Conservation (phyloP, 2,797 vertebrate genomes). For the Dipus sagitta region DNA sequence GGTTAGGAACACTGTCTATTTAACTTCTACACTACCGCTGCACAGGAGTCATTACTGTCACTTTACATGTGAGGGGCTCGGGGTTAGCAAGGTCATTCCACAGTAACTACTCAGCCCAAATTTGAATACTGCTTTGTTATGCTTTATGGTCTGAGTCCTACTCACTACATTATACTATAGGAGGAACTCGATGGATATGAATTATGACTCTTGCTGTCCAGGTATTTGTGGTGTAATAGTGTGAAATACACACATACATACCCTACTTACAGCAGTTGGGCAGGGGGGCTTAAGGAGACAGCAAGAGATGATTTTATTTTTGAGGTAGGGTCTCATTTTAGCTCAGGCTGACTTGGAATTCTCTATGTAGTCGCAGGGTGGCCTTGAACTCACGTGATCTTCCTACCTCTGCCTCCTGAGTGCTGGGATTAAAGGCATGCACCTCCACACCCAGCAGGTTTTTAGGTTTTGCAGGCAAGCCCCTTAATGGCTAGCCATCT, state of each 20-base stretch:
- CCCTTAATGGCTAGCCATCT: too few relatives aligned
- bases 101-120: not conserved
- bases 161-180: not conserved
- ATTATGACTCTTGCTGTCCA: slow-evolving; percentile 38
- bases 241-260: slow-evolving; percentile 20
- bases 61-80: slow-evolving; percentile 26
- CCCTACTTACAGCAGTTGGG: not conserved
- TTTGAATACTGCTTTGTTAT: not conserved
- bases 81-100: slow-evolving; percentile 2
- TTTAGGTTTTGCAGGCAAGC: too few relatives aligned
- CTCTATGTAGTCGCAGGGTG: too few relatives aligned
- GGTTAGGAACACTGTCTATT: not conserved
- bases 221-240: not conserved
- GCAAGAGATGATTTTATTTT: not conserved
- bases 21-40: slow-evolving; percentile 13
- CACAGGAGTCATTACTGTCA: not conserved
- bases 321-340: too few relatives aligned
- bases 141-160: not conserved
- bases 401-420: too few relatives aligned
- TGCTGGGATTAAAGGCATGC: too few relatives aligned
- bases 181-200: not conserved
- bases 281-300: not conserved
- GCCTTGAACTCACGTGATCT: too few relatives aligned
- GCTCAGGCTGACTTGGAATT: too few relatives aligned
- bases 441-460: too few relatives aligned